Conservation (phyloP, 2,797 vertebrate species). For the Borostomias antarcticus region DNA sequence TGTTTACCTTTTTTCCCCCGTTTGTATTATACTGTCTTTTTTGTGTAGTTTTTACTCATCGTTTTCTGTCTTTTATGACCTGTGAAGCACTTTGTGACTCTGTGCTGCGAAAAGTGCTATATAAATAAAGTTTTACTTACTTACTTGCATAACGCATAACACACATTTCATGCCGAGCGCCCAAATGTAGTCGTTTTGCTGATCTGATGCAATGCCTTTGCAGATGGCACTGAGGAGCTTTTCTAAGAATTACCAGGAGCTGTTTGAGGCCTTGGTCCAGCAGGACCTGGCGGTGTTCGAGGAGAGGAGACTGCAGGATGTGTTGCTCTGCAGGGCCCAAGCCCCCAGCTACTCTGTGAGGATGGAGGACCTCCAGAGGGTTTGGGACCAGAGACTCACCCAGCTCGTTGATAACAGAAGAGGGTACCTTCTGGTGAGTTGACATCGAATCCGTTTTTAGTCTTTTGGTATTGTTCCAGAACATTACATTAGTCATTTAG, state of each 20-base stretch:
- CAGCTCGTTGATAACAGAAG: conserved; percentile 63
- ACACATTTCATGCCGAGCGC: neutral
- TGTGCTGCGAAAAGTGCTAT: too few species aligned
- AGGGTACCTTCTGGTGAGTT: conserved; percentile 62
- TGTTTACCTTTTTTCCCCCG: too few species aligned
- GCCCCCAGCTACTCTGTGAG: conserved; percentile 24
- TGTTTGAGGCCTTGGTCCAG: conserved; percentile 55
- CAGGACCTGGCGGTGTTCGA: conserved; percentile 63
- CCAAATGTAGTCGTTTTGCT: neutral
- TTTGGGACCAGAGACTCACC: conserved; percentile 54
- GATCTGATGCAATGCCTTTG: neutral
- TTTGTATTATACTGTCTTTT: too few species aligned
- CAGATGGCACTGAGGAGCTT: conserved; percentile 40
- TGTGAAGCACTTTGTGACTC: too few species aligned
- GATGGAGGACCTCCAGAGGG: conserved; percentile 37
- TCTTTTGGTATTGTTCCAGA: too few species aligned
- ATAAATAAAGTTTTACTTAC: too few species aligned
- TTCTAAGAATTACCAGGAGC: conserved; percentile 23
- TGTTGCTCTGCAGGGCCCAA: conserved; percentile 53
- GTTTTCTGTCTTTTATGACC: too few species aligned
- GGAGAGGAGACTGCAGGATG: conserved; percentile 67
- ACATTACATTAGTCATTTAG: too few species aligned
- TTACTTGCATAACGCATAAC: too few species aligned
- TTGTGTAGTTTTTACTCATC: too few species aligned
- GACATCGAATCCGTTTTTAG: too few species aligned